Evolutionary conservation across 2,113 vertebrate species (phyloP), one percentile per base, ranked within the genome.

Genomic region (Stigmatopora nigra): DNA sequence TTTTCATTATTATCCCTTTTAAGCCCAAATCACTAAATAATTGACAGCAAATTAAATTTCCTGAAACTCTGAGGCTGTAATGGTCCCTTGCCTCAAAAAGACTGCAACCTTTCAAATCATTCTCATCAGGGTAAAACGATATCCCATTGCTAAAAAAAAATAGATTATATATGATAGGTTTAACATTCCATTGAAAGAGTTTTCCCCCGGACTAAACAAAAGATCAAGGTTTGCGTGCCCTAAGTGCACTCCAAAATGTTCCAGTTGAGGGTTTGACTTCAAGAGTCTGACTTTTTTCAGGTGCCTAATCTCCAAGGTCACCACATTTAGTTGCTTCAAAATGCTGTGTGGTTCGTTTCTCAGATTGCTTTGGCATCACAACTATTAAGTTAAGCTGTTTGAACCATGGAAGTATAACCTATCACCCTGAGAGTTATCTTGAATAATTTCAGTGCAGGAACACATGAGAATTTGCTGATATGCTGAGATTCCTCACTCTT

Each of bases 291-390:
- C 36, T 2, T 31, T 64, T 57, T 64, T 72, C 46, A 25, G 47
- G 58, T 71, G 44, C 12, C 16, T 79, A 59, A 55, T 68, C 67
- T 71, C 70, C 63, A 72, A 72, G 77, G 81, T 80, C 78, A 71
- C 57, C 46, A 72, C 60, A 58, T 68, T 55, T 19, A 71, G 58
- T 63, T 64, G 56, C 46, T 59, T 52, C 35, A 41, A 16, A 68
- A 59, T 41, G 41, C 61, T 73, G 59, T 9, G 49, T 45, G 19
- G 44, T 62, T 47, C 41, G n/a, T 63, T 63, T 44, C 25, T 52
- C 14, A 35, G n/a, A 14, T 41, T 60, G 56, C 35, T 41, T 35
- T 16, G 1, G 36, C 68, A 53, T 71, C 71, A 49, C 64, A 70
- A 61, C 38, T 41, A 41, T 6, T 47, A 47, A 51, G 17, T n/a